Evolutionary conservation across 2,113 vertebrate species (phyloP), one percentile per base, ranked within the genome.

Genomic region (Planiliza haematocheilus): DNA sequence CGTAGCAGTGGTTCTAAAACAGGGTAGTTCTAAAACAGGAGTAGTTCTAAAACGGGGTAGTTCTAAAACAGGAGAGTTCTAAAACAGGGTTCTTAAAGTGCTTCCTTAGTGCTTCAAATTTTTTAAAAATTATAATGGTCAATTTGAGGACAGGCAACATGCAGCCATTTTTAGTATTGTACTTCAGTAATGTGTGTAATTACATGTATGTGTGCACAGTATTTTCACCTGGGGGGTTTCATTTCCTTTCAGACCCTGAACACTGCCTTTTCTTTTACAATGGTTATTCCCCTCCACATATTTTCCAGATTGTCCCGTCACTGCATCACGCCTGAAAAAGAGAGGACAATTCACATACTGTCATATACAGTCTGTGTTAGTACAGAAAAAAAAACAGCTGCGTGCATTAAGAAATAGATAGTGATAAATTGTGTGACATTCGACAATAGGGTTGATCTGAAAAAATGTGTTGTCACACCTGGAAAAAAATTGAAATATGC

Each of bases 401-500:
- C 24, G 5, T 12, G 6, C 10, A 30, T 11, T 5, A 4, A 14
- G 36, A 60, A 37, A 16, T 18, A 1, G 38, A 53, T 4, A 50
- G 48, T 13, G 30, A 38, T 34, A 30, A 30, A 30, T 30, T 74
- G 11, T 39, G 41, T 56, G 21, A 37, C 7, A 11, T 42, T 30
- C 24, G 5, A 30, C 24, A 30, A 30, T 5, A 30, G 24, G 24
- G 5, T 30, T 30, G 24, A 30, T n/a, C n/a, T n/a, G 21, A 42
- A 49, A 24, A 50, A 1, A 2, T 62, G n/a, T 8, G 41, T n/a
- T 8, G 7, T 60, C 24, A 17, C 18, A 97, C 97, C 93, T 97
- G 88, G 72, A 93, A 57, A 99, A 81, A 83, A 81, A 92, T 11
- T 77, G 79, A 61, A 88, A 68, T 30, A 95, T 84, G 41, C 71